Conservation (phyloP, 2,113 vertebrate species). For the Progne subis region DNA sequence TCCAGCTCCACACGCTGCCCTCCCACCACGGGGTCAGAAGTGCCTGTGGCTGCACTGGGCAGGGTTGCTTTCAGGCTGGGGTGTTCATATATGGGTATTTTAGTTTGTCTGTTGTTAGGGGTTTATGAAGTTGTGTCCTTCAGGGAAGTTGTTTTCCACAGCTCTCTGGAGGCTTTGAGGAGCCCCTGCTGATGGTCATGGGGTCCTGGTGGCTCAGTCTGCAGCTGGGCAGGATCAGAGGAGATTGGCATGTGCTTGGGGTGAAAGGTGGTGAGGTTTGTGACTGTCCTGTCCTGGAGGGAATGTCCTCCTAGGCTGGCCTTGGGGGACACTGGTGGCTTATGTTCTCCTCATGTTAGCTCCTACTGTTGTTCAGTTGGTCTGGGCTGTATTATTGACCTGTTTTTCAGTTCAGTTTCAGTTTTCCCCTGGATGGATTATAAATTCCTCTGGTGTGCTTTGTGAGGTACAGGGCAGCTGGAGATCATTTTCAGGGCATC, state of each 20-base stretch:
- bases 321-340: background rate
- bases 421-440: background rate
- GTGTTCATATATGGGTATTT: fast-evolving
- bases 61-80: background rate
- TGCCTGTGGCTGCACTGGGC: background rate
- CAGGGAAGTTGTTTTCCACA: background rate
- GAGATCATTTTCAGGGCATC: background rate
- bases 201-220: background rate
- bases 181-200: background rate
- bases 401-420: background rate
- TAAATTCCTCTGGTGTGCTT: background rate
- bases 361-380: background rate
- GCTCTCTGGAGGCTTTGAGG: background rate
- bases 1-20: background rate
- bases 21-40: fast-evolving
- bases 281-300: background rate
- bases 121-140: fast-evolving
- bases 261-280: background rate
- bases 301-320: background rate
- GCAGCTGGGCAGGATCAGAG: background rate
- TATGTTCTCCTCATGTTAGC: background rate
- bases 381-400: background rate
- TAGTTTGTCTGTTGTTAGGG: background rate
- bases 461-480: background rate
- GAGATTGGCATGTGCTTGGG: background rate